Base-by-base conservation (phyloP, 2,113 vertebrate genomes). In the Chionomys nivalis region DNA sequence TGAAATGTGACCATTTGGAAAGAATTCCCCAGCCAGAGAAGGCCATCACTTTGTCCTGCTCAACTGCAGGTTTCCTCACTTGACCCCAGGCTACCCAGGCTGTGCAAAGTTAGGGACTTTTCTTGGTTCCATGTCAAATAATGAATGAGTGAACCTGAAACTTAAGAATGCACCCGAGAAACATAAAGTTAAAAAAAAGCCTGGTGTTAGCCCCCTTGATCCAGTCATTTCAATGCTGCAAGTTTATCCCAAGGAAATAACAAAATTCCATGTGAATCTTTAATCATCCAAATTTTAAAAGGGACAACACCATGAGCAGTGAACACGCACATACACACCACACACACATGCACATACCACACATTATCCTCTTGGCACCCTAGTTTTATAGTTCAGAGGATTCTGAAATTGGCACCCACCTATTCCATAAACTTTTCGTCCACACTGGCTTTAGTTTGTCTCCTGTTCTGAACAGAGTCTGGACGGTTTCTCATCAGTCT, bases 101-200 rank as follows among this genome's bases (percentile, higher is more conserved):
- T 55, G 26, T 70, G 90, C 17, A 86, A 91, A 95, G 79, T 77
- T 44, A 68, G 10, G 79, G 31, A 95, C 21, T 91, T 49, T 65
- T 95, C 55, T 89, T 87, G 94, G 49, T 61, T 52, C 36, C 28
- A n/a, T 52, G 81, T 77, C n/a, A 96, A 91, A 96, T 87, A 55
- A 8, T 94, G 31, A 93, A 52, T 81, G 82, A 1, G 5, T 94
- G 42, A 90, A 55, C 73, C 75, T 2, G 23, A 83, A 97, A 79
- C 58, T 39, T 52, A 95, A 63, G n/a, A 96, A 95, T 94, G 52
- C 61, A 75, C 76, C 63, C 39, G n/a, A 94, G 58, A 83, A 85
- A 91, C 42, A 23, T 42, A 93, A 39, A 90, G 68, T 23, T 49
- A 52, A 52, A 82, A 92, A 96, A 92, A 96, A 79, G 21, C 12